These are phyloP conservation scores for Amblyopsis hoosieri DNA, from an alignment of 2,797 vertebrate genomes.

Conservation along the genomic window DNA sequence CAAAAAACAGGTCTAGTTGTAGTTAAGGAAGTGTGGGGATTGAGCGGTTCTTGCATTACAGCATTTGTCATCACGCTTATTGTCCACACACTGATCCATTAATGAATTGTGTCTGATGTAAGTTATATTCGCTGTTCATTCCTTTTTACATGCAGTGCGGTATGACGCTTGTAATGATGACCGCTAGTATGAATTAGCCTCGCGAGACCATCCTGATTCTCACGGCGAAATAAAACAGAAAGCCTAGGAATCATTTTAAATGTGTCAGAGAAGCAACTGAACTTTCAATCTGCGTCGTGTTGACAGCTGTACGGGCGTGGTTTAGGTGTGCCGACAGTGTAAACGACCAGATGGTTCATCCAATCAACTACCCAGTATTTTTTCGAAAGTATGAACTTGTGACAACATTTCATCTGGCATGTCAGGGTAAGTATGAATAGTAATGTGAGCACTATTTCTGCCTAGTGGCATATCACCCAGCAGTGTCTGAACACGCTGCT, in stretches of 20 bases:
- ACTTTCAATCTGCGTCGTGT: too few species aligned
- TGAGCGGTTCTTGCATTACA: constrained; percentile 37
- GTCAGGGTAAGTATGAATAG: background rate
- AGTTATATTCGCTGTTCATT: background rate
- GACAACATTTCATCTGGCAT: too few species aligned
- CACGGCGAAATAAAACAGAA: too few species aligned
- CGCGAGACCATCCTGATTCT: background rate
- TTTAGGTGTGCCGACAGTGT: too few species aligned
- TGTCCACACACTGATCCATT: constrained; percentile 3
- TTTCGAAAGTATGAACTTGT: too few species aligned
- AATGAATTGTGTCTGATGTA: background rate
- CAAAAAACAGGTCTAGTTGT: constrained; percentile 56
- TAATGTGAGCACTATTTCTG: constrained; percentile 6
- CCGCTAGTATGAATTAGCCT: too few species aligned
- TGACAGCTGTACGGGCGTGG: too few species aligned
- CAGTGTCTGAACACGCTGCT: background rate
- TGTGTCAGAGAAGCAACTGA: too few species aligned
- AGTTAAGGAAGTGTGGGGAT: constrained; percentile 55
- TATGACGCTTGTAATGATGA: background rate
- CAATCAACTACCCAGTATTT: too few species aligned
- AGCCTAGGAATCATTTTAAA: too few species aligned
- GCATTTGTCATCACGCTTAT: constrained; percentile 25
- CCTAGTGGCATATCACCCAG: background rate
- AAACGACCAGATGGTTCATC: too few species aligned
- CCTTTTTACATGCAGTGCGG: constrained; percentile 7